Conservation (phyloP, 2,797 vertebrate species). For the Podarcis siculus region DNA sequence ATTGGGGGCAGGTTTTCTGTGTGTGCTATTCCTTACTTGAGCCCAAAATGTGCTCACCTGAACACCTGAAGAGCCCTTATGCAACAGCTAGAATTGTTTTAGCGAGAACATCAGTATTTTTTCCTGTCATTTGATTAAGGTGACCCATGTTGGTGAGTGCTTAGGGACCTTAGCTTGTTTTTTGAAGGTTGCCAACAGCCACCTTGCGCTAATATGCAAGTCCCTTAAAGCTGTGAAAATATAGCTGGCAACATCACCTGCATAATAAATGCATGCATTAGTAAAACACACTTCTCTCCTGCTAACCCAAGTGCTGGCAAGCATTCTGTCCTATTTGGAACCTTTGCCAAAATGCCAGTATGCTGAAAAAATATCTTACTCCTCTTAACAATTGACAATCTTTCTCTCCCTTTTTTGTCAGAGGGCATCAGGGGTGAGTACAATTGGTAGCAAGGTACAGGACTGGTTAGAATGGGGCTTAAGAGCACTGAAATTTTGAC, state of each 20-base stretch:
- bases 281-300: constrained; percentile 5
- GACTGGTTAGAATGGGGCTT: neutral
- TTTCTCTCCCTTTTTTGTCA: neutral
- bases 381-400: neutral
- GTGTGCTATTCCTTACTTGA: no score
- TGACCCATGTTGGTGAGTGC: neutral
- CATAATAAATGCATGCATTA: neutral
- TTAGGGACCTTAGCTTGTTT: constrained; percentile 17
- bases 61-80: neutral
- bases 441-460: neutral
- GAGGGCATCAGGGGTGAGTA: neutral
- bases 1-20: no score
- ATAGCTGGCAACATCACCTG: neutral
- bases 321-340: constrained; percentile 8
- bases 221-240: constrained; percentile 38
- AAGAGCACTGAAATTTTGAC: neutral
- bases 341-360: neutral
- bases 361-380: neutral
- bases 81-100: neutral
- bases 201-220: neutral
- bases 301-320: neutral
- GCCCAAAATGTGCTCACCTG: no score
- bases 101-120: neutral
- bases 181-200: constrained; percentile 33
- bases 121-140: neutral